Percentiles rank a stretch among this genome's conserved stretches.
Conservation (phyloP, 2,888 invertebrate species). For the Lithophane socia region DNA sequence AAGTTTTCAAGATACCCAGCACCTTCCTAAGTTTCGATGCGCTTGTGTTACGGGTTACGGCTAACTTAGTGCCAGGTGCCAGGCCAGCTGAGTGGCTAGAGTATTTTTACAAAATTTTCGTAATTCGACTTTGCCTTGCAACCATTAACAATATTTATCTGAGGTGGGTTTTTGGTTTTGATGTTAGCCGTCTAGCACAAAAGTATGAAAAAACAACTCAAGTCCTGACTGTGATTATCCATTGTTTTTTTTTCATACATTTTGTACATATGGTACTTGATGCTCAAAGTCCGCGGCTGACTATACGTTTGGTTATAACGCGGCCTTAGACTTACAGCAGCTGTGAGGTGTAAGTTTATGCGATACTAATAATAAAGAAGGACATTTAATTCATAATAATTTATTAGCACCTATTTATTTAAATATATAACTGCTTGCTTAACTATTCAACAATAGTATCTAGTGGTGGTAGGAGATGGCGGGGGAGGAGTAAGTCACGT, state of each 20-base stretch:
- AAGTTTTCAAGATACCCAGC: background rate
- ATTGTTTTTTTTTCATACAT: background rate
- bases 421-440: conserved; percentile 42
- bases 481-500: conserved; percentile 81
- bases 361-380: background rate
- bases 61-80: no score
- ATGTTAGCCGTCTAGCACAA: background rate
- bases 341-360: background rate
- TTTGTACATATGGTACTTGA: background rate
- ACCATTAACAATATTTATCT: background rate
- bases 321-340: no score
- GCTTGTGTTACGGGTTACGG: background rate
- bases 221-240: background rate
- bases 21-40: background rate
- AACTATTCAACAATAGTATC: conserved; percentile 33
- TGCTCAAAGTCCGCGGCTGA: background rate
- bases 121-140: background rate
- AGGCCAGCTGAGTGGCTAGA: background rate
- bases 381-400: conserved; percentile 61
- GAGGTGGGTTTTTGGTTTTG: background rate
- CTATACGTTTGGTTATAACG: background rate
- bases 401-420: conserved; percentile 64
- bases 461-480: conserved; percentile 84
- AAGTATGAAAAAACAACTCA: background rate
- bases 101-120: background rate